phyloP scores from a whole-genome alignment of 2,113 vertebrate genomes.

The Rhabdornis inornatus region DNA sequence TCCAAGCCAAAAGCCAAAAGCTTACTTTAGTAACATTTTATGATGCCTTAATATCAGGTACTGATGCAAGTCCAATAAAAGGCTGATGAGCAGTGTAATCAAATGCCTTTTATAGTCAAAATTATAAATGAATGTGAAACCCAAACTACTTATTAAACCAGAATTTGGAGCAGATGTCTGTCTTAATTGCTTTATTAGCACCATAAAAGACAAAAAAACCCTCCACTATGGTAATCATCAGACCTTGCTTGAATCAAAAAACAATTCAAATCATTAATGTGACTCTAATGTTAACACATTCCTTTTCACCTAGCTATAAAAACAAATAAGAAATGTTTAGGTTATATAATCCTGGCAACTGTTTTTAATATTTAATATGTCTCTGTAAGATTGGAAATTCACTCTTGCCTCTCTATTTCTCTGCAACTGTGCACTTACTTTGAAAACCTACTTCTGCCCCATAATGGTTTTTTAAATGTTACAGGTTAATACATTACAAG shows the following conservation, averaged over 20 bases:
- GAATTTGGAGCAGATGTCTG: constrained; percentile 17
- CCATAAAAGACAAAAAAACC: constrained; percentile 6
- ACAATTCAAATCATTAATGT: neutral
- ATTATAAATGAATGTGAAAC: constrained; percentile 12
- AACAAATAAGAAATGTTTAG: neutral
- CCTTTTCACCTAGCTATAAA: neutral
- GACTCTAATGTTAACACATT: neutral
- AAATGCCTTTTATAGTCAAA: constrained; percentile 38
- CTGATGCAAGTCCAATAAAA: constrained; percentile 1
- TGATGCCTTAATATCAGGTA: neutral
- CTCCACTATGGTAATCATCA: neutral
- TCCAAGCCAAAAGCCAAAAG: constrained; percentile 1
- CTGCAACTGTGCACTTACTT: neutral
- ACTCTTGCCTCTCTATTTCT: neutral
- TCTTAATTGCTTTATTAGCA: constrained; percentile 20
- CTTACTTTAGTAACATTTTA: neutral
- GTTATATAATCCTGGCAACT: neutral
- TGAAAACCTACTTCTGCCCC: neutral
- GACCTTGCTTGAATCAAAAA: neutral
- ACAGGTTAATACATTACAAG: neutral
- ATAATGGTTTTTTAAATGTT: neutral
- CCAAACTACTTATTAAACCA: neutral
- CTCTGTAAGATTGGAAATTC: neutral
- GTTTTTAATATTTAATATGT: neutral
- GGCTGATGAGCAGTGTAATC: neutral